These are phyloP conservation scores for Carcharodon carcharias DNA, from an alignment of 2,797 vertebrate genomes.

Conservation along the genomic window DNA sequence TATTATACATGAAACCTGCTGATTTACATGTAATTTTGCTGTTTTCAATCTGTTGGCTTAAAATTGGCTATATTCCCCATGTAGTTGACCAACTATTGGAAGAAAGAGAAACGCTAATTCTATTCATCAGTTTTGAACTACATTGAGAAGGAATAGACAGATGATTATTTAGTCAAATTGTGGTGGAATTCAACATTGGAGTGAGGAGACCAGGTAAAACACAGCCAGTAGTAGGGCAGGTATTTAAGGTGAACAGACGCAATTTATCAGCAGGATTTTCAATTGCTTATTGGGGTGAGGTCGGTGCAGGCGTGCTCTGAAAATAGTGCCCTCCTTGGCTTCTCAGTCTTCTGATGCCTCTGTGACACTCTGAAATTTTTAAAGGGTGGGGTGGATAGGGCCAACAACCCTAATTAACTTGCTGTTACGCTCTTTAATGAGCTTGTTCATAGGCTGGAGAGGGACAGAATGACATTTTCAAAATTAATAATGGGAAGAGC, in stretches of 20 bases:
- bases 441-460: too few relatives aligned
- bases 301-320: too few relatives aligned
- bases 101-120: not conserved
- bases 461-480: too few relatives aligned
- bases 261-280: not conserved
- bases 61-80: not conserved
- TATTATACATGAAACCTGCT: not conserved
- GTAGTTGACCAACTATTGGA: not conserved
- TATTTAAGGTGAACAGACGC: not conserved
- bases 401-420: too few relatives aligned
- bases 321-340: too few relatives aligned
- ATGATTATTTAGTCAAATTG: not conserved
- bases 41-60: not conserved
- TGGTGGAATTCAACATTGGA: not conserved
- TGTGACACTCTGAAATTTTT: too few relatives aligned
- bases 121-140: not conserved
- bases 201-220: not conserved
- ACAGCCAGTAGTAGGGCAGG: not conserved
- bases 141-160: not conserved
- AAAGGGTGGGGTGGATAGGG: too few relatives aligned
- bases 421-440: too few relatives aligned
- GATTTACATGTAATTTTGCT: not conserved
- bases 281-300: too few relatives aligned
- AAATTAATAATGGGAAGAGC: too few relatives aligned
- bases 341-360: too few relatives aligned